Base-by-base conservation (phyloP, 92 coral and sea anemone species). In the Virgularia gustaviana region DNA sequence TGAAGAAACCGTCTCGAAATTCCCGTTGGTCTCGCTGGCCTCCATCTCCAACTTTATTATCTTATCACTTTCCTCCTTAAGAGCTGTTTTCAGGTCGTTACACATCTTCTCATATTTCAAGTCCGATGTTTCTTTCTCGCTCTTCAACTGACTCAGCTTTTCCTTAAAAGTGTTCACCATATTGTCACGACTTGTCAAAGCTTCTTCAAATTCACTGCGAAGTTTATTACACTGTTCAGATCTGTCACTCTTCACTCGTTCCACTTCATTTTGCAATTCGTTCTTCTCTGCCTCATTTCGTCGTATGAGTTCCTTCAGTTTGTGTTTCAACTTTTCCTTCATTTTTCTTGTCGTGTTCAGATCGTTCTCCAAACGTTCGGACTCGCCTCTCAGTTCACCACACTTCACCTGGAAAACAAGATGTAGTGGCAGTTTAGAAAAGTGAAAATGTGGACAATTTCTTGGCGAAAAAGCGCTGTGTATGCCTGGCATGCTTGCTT, bases 231-330 rank as follows among this genome's bases (percentile, higher is more conserved):
- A 80, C 28, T 63, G 79, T 38, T 83, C 86, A 33, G 82, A 79
- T 34, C 80, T 87, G n/a, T 83, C 79, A 19, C 79, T 56, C 57
- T 70, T 60, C 10, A 84, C 30, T 27, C 60, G 58, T 45, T 83
- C 81, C 20, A 76, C 65, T 43, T 83, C 91, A 1, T 65, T 54
- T 31, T 76, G 70, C 35, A 84, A 19, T 23, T 58, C 79, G 57
- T 63, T 75, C 53, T 83, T 87, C 57, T 87, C 92, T 18, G 78
- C 83, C 12, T 83, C 80, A 20, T 65, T 58, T 39, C 79, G 86
- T 55, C 73, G 61, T 6, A 84, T 39, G 18, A 81, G 56, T 51
- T 65, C 83, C 59, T 78, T 83, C 58, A 83, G 73, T 29, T 83
- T 83, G 72, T 42, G 78, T 36, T 87, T 87, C 32, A 83, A 65